phyloP scores from a whole-genome alignment of 2,888 invertebrate genomes.

The Lasioglossum pauxillum region DNA sequence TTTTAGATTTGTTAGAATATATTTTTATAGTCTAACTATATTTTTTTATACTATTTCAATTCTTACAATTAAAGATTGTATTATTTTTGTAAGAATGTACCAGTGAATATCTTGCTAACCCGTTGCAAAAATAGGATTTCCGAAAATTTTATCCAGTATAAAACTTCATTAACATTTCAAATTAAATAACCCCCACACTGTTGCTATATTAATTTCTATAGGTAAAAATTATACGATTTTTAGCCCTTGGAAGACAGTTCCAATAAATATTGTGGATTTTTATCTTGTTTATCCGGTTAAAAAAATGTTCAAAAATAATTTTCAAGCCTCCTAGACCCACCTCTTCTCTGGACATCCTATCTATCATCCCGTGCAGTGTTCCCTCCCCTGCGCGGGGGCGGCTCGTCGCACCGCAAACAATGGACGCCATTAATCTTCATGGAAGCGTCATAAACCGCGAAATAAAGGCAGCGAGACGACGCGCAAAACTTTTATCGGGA shows the following conservation, averaged over 20 bases:
- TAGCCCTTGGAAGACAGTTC: background rate
- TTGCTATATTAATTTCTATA: background rate
- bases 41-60: too few relatives aligned
- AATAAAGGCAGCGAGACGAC: slow-evolving; percentile 59
- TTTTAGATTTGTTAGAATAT: background rate
- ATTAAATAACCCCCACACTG: too few relatives aligned
- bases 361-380: slow-evolving; percentile 22
- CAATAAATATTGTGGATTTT: background rate
- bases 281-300: background rate
- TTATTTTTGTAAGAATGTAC: too few relatives aligned
- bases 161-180: too few relatives aligned
- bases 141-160: too few relatives aligned
- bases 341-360: slow-evolving; percentile 55
- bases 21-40: too few relatives aligned
- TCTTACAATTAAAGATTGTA: too few relatives aligned
- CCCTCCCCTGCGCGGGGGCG: slow-evolving; percentile 35
- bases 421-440: slow-evolving; percentile 76
- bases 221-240: background rate
- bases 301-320: background rate
- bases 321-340: background rate
- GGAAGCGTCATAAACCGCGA: slow-evolving; percentile 69
- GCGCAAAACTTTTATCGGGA: background rate
- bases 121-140: too few relatives aligned
- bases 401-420: slow-evolving; percentile 59
- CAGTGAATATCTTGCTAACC: too few relatives aligned